These are phyloP conservation scores for Apamea anceps DNA, from an alignment of 2,888 invertebrate species.

Conservation along the genomic window DNA sequence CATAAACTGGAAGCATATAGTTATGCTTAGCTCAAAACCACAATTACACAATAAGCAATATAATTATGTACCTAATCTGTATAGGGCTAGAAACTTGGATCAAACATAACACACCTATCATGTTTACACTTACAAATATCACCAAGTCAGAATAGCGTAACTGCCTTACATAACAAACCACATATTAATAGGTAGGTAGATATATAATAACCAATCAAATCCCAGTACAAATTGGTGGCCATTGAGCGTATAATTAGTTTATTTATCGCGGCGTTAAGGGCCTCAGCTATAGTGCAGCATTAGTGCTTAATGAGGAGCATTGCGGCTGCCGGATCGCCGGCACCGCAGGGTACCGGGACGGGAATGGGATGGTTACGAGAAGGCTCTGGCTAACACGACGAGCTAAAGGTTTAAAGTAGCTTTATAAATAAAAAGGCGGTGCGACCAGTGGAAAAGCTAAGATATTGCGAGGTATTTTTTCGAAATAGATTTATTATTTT, in stretches of 20 bases:
- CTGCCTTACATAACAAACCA: slow-evolving; percentile 26
- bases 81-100: slow-evolving; percentile 6
- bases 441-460: not conserved
- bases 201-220: slow-evolving; percentile 68
- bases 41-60: slow-evolving; percentile 2
- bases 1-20: not conserved
- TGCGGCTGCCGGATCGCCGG: slow-evolving; percentile 55
- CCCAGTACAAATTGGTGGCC: slow-evolving; percentile 67
- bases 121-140: slow-evolving; percentile 1
- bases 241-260: slow-evolving; percentile 73
- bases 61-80: not conserved
- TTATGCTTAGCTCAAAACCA: slow-evolving; percentile 11
- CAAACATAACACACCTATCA: slow-evolving; percentile 7
- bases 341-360: slow-evolving; percentile 2
- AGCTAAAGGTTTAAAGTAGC: slow-evolving; percentile 31
- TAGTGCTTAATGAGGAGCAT: slow-evolving; percentile 71
- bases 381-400: not conserved
- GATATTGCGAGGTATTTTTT: not conserved
- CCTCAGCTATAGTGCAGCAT: slow-evolving; percentile 64
- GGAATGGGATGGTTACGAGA: not conserved
- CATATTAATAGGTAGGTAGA: not conserved
- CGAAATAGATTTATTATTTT: not conserved
- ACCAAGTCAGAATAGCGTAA: slow-evolving; percentile 28
- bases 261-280: slow-evolving; percentile 70
- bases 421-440: slow-evolving; percentile 14